Conservation (phyloP, 2,797 vertebrate species). For the Molothrus aeneus region DNA sequence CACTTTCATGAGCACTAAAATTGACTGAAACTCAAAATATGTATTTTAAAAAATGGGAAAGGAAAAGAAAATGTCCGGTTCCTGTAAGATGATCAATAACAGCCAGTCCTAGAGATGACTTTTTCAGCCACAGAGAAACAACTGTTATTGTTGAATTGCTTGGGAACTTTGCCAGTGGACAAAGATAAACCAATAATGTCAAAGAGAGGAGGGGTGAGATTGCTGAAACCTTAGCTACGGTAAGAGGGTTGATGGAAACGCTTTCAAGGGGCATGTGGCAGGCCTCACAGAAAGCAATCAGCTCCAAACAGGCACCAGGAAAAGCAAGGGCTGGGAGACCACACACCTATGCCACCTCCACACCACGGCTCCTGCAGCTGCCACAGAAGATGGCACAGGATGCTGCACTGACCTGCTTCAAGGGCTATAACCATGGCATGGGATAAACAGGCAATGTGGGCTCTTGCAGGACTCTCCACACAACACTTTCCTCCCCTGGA, state of each 20-base stretch:
- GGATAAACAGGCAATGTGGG: neutral
- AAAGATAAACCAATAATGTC: constrained; percentile 72
- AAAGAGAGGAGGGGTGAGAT: constrained; percentile 51
- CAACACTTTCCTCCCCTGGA: neutral
- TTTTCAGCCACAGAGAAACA: constrained; percentile 69
- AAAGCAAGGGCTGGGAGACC: neutral
- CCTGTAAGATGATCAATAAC: constrained; percentile 67
- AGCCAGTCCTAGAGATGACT: constrained; percentile 59
- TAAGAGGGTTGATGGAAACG: constrained; percentile 58
- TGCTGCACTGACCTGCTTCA: neutral
- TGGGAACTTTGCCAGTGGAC: constrained; percentile 70
- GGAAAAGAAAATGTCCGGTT: constrained; percentile 57
- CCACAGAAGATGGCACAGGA: neutral
- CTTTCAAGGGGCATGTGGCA: constrained; percentile 47
- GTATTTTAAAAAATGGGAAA: constrained; percentile 62
- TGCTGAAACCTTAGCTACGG: constrained; percentile 51
- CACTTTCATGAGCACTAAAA: constrained; percentile 54
- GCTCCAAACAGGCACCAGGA: neutral
- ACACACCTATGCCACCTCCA: neutral
- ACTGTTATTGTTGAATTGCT: constrained; percentile 71
- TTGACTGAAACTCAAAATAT: constrained; percentile 58
- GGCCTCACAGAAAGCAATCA: constrained; percentile 28
- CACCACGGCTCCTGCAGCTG: neutral
- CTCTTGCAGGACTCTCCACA: neutral
- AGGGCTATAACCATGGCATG: neutral